phyloP scores from a whole-genome alignment of 1,140 invertebrate genomes.

The Whitmania pigra region DNA sequence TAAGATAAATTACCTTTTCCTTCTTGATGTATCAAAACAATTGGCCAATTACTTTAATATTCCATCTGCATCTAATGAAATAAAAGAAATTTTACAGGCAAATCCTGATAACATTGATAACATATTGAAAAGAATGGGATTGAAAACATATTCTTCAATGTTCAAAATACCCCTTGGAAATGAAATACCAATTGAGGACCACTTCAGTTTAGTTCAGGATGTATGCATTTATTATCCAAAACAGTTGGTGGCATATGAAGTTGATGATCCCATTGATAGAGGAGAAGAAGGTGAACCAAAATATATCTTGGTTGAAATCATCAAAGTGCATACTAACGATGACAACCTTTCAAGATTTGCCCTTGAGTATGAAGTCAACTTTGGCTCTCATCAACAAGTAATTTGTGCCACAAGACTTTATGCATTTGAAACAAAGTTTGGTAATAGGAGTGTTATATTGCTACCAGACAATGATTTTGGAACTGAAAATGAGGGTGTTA shows the following conservation, averaged over 20 bases:
- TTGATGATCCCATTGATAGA: conserved; percentile 7
- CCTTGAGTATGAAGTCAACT: conserved; percentile 5
- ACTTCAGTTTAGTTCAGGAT: conserved; percentile 6
- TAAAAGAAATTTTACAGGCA: neutral
- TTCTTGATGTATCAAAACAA: neutral
- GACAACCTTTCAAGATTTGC: neutral
- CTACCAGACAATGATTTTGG: neutral
- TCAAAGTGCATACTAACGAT: neutral
- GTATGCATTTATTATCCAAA: neutral
- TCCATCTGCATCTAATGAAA: neutral
- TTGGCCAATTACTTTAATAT: neutral
- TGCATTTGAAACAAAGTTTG: neutral
- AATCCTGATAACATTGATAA: neutral
- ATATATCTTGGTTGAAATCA: conserved; percentile 16
- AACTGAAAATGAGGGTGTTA: neutral
- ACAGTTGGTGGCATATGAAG: conserved; percentile 8
- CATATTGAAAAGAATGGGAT: neutral
- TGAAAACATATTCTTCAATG: neutral
- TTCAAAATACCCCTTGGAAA: neutral
- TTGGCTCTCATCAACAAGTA: neutral
- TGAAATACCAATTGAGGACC: neutral
- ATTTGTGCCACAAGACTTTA: conserved; percentile 4
- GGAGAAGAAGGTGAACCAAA: conserved; percentile 3
- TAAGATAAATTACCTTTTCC: neutral
- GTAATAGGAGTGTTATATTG: neutral